These are phyloP conservation scores for Resseliella maxima DNA, from an alignment of 2,888 invertebrate genomes.

Conservation along the genomic window DNA sequence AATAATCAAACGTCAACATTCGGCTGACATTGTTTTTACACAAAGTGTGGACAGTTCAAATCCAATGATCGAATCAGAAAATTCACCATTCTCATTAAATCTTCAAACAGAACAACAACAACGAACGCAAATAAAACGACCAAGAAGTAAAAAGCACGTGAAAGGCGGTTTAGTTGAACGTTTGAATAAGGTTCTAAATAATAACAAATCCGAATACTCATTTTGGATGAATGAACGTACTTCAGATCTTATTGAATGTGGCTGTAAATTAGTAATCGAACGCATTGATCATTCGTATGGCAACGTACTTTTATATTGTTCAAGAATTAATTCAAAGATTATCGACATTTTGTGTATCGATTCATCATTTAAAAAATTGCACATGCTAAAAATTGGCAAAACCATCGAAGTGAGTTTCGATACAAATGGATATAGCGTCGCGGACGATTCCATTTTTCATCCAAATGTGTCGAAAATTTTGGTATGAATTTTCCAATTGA, in stretches of 20 bases:
- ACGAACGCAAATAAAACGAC: neutral
- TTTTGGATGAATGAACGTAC: slow-evolving; percentile 53
- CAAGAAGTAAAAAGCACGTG: neutral
- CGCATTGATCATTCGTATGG: neutral
- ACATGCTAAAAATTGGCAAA: slow-evolving; percentile 1
- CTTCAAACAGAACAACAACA: neutral
- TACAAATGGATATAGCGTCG: neutral
- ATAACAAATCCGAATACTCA: slow-evolving; percentile 36
- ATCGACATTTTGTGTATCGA: neutral
- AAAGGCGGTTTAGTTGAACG: slow-evolving; percentile 16
- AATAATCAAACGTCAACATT: neutral
- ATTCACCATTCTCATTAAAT: neutral
- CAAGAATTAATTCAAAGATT: neutral
- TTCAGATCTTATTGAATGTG: slow-evolving; percentile 6
- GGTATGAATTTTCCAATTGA: neutral
- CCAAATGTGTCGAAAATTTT: slow-evolving; percentile 15
- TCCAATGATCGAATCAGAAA: neutral
- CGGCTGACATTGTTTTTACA: neutral
- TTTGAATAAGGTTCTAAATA: neutral
- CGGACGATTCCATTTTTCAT: neutral
- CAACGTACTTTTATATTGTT: neutral
- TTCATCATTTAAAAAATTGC: neutral
- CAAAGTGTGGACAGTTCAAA: neutral
- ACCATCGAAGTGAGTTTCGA: neutral
- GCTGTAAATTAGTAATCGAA: neutral